Base-by-base conservation (phyloP, 2,113 vertebrate species). In the Festucalex cinctus region DNA sequence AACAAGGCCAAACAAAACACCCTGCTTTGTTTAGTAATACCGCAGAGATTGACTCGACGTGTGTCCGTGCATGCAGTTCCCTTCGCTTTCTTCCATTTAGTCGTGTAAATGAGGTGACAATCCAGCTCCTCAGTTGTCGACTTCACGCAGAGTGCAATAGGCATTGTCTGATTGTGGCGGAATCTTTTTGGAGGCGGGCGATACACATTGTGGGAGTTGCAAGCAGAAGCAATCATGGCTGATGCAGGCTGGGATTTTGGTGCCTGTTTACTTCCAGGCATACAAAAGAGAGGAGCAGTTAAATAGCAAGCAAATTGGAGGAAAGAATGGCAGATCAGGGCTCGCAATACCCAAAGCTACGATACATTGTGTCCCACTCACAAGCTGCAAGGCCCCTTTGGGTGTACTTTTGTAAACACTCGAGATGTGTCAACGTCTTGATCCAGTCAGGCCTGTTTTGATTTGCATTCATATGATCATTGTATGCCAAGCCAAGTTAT, bases 61-160 rank as follows among this genome's bases (percentile, higher is more conserved):
- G 8, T 62, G 48, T 22, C 57, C 49, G 46, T 73, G 51, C 65
- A 59, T 20, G 36, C 56, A 66, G 69, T 69, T 77, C 59, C 61
- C 28, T 63, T 77, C 69, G 66, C 81, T 77, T 84, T 70, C 62
- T 81, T 83, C 76, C 72, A 85, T 85, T 85, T 76, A 63, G 59
- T 70, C 66, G 64, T 76, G 76, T 77, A 84, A 89, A 88, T 83
- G 77, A 84, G 78, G 73, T 86, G 78, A 66, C 85, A 88, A 78
- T 86, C 79, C 81, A 66, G 24, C 69, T 19, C 56, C 16, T 63
- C 58, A 65, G 76, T 68, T 72, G 68, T 72, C 68, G 72, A 83
- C 63, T 84, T 64, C 63, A 70, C 62, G 46, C 35, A 57, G 53
- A 69, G 65, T 39, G 57, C 76, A 76, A 48, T 58, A 62, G 72